A percentile compares a stretch with the other conserved stretches of the same genome.
phyloP scores from a whole-genome alignment of 2,888 invertebrate genomes.

The Tetanocera ferruginea region DNA sequence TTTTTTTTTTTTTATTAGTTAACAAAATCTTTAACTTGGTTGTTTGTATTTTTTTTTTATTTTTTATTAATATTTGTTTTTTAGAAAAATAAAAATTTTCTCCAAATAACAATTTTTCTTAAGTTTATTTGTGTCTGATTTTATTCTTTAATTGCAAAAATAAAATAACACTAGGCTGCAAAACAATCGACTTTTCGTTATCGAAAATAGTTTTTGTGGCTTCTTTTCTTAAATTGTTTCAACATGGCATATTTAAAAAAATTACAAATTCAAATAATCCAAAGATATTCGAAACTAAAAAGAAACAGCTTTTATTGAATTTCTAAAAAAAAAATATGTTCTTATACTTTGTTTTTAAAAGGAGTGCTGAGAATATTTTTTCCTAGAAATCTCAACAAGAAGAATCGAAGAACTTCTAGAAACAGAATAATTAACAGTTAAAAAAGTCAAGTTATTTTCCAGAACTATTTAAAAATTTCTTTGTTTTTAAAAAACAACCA shows the following conservation, averaged over 20 bases:
- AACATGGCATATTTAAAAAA: too few species aligned
- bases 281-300: too few species aligned
- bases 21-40: conserved; percentile 23
- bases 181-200: not conserved
- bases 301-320: not conserved
- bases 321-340: conserved; percentile 4
- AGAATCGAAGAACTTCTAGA: too few species aligned
- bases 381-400: too few species aligned
- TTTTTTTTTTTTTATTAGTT: not conserved
- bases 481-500: not conserved
- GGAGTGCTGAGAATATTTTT: too few species aligned
- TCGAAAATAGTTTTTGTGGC: too few species aligned
- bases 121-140: conserved; percentile 30
- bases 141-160: conserved; percentile 5
- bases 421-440: too few species aligned
- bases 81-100: conserved; percentile 34
- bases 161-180: not conserved
- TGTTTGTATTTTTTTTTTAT: conserved; percentile 21
- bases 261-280: too few species aligned
- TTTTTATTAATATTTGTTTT: not conserved
- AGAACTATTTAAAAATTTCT: not conserved
- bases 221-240: too few species aligned
- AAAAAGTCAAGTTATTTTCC: not conserved
- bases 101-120: conserved; percentile 26
- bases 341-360: not conserved